phyloP scores from a whole-genome alignment of 35 echinoderm and acorn worm genomes.

The Heliocidaris tuberculata region DNA sequence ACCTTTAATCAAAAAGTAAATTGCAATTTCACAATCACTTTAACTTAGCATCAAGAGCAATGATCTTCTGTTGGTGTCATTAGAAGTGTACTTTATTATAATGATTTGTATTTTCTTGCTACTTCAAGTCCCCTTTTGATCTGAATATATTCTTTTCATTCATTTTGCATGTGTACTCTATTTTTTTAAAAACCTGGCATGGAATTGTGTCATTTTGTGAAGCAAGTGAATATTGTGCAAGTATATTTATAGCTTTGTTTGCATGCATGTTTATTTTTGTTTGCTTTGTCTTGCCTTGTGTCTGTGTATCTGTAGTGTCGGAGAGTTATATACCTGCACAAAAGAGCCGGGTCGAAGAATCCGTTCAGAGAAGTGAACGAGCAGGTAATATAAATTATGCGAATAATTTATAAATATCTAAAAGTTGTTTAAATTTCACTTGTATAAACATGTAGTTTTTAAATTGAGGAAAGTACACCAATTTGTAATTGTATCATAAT shows the following conservation, averaged over 20 bases:
- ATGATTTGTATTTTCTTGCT: not conserved
- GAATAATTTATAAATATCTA: no score
- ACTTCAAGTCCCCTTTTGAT: not conserved
- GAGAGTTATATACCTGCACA: constrained; percentile 4
- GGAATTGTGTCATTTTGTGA: not conserved
- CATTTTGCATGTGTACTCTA: not conserved
- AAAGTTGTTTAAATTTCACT: no score
- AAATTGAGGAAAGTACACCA: no score
- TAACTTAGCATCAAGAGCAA: not conserved
- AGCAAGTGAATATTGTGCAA: not conserved
- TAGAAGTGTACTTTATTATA: not conserved
- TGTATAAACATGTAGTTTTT: no score
- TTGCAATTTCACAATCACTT: not conserved
- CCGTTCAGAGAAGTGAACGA: constrained; percentile 16
- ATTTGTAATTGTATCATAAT: no score
- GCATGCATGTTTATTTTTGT: not conserved
- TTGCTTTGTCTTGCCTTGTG: constrained; percentile 30
- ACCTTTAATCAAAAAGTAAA: not conserved
- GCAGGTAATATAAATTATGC: not conserved
- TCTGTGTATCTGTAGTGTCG: constrained; percentile 29
- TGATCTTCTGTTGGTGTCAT: not conserved
- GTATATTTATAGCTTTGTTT: not conserved
- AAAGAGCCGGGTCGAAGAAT: not conserved
- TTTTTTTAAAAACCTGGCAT: not conserved
- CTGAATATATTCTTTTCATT: not conserved